Base-by-base conservation (phyloP, 2,888 invertebrate species). In the Coronaproctus castanopsis region DNA sequence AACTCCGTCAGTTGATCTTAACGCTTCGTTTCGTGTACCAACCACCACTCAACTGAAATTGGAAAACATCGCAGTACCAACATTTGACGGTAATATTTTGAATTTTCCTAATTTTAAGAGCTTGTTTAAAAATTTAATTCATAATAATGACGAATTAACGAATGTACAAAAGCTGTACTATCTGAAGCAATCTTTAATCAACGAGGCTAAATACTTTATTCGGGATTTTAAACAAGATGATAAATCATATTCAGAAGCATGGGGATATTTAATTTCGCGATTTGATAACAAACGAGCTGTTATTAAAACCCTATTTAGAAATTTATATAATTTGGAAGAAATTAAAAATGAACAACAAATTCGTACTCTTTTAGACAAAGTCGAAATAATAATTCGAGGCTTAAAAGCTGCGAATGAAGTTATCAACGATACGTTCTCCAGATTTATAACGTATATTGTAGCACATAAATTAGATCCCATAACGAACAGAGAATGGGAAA, bases 211-310 rank as follows among this genome's bases (percentile, higher is more conserved):
- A 19, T 24, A 23, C 3, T 19, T 57, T 10, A 36, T 57, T 3
- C 20, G 53, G 10, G 57, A 57, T 57, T 57, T 57, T 24, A 52
- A 57, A 3, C 21, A 52, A 52, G 24, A 14, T n/a, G 57, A 57
- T 3, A 1, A 23, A 3, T 10, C 24, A 3, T 57, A 57, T 20
- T 23, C 21, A 1, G 10, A 57, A 52, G 57, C 52, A 1, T 57
- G 57, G 57, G 1, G 52, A n/a, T 57, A 52, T 21, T 19, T 57
- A 1, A 8, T 24, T 18, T n/a, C 18, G 22, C 52, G 24, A 1
- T 57, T 22, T 8, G 57, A 57, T 14, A 57, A 24, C 19, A 57
- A 57, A 23, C 18, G 23, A 20, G 18, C 52, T n/a, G 24, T 57
- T n/a, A 21, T 57, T 5, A 3, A 23, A 5, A 36, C 52, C 2